phyloP scores from a whole-genome alignment of 1,140 invertebrate species.

The Homarus americanus region DNA sequence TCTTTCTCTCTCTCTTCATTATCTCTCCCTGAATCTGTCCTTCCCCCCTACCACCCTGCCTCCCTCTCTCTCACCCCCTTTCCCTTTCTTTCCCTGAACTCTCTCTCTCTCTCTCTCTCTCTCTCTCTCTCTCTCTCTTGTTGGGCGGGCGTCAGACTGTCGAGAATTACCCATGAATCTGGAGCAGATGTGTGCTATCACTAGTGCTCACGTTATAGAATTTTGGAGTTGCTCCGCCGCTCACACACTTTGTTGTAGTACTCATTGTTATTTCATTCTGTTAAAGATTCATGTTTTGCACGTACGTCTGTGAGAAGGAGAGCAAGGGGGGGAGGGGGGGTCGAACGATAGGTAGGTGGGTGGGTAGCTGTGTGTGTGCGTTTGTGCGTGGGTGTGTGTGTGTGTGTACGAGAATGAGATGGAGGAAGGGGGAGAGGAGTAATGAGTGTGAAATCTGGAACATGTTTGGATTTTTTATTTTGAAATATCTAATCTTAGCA shows the following conservation, averaged over 20 bases:
- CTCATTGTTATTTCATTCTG: constrained; percentile 41
- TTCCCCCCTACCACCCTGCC: neutral
- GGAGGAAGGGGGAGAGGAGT: neutral
- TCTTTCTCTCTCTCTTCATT: neutral
- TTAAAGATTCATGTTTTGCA: constrained; percentile 31
- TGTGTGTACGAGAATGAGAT: no score
- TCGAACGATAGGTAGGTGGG: no score
- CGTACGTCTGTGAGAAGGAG: neutral
- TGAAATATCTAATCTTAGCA: no score
- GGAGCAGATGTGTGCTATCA: constrained; percentile 47
- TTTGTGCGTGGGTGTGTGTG: no score
- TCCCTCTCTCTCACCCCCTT: neutral
- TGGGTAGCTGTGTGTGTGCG: no score
- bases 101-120: constrained; percentile 20
- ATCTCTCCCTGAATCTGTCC: constrained; percentile 28
- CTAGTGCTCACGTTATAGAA: constrained; percentile 53
- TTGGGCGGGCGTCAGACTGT: constrained; percentile 15
- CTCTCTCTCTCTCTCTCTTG: constrained; percentile 21
- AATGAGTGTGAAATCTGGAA: no score
- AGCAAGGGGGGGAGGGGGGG: neutral
- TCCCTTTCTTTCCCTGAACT: neutral
- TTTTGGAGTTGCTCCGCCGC: constrained; percentile 25
- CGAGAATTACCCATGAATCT: constrained; percentile 40
- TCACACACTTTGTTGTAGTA: neutral
- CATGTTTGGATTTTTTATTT: no score